Evolutionary conservation across 37 sponge, comb jelly and placozoan genomes (phyloP), one percentile per base, ranked within the genome.

Genomic region (Haliclona indistincta): DNA sequence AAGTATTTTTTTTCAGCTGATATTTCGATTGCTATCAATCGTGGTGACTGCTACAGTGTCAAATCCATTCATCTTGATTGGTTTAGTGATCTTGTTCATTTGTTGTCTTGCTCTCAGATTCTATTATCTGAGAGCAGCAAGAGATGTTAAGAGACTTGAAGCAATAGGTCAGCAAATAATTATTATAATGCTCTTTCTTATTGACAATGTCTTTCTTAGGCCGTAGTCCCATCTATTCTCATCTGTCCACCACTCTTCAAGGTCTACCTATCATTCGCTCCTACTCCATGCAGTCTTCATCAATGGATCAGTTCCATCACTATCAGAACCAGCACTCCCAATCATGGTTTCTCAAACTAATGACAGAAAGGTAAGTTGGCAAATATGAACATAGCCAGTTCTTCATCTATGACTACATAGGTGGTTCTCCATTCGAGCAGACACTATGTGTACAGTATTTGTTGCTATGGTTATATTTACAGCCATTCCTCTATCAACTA

Each of bases 221-320:
- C 43, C 88, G 93, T 1, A 92, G 93, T 75, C 93, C 93, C 22
- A 15, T 92, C 44, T 92, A 84, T 42, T 88, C 88, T 53, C 93
- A 92, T 67, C 58, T 92, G 26, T 83, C 93, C 11, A 54, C 77
- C 37, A 84, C 93, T 1, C 60, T 92, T 34, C 89, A 83, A 73
- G 93, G 93, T 0, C 77, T 92, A 41, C 44, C 38, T n/a, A n/a
- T n/a, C n/a, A n/a, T n/a, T n/a, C n/a, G n/a, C n/a, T n/a, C n/a
- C n/a, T n/a, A n/a, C n/a, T 83, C 85, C 43, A 92, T 92, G 54
- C 68, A 87, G 62, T 29, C 68, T 2, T 42, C 54, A 22, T 29
- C 65, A 3, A 30, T 71, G 4, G 26, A 76, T 0, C 41, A 83
- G 20, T 78, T 92, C 60, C 76, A 81, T 62, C 41, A 67, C 22